Conservation (phyloP, 2,888 invertebrate genomes). For the Rotaria socialis region DNA sequence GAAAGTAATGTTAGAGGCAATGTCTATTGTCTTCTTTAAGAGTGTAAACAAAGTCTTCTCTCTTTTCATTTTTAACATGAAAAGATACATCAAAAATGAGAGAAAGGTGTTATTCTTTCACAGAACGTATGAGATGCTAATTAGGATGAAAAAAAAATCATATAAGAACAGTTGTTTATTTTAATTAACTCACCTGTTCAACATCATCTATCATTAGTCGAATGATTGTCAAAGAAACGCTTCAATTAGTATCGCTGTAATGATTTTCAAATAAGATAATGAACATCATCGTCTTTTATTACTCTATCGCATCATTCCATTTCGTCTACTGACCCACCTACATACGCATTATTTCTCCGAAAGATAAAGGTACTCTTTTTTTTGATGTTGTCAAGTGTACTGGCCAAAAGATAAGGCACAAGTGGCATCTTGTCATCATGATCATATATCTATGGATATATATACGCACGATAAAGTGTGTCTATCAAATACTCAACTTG, state of each 20-base stretch:
- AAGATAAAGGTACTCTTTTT: not conserved
- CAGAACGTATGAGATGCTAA: not conserved
- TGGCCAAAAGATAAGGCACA: not conserved
- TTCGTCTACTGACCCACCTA: not conserved
- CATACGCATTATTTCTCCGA: not conserved
- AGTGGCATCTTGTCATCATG: constrained; percentile 26
- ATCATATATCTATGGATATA: not conserved
- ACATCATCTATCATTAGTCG: constrained; percentile 1
- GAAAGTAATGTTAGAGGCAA: not conserved
- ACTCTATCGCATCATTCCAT: not conserved
- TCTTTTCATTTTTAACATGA: not conserved
- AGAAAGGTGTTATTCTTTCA: not conserved
- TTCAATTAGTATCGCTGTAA: not conserved
- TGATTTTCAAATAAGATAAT: constrained; percentile 8
- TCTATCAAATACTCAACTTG: not conserved
- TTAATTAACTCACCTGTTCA: constrained; percentile 12
- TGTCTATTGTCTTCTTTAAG: not conserved
- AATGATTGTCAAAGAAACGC: not conserved
- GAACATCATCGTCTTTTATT: constrained; percentile 3
- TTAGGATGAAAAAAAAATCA: not conserved
- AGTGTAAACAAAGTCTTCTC: not conserved
- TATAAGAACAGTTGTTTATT: not conserved
- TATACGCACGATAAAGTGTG: not conserved
- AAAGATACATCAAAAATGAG: not conserved
- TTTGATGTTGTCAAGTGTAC: constrained; percentile 3